Percentiles rank a stretch among this genome's conserved stretches.
These are phyloP conservation scores for Drosophila baimaii DNA, from an alignment of 1,140 invertebrate species.

Conservation along the genomic window DNA sequence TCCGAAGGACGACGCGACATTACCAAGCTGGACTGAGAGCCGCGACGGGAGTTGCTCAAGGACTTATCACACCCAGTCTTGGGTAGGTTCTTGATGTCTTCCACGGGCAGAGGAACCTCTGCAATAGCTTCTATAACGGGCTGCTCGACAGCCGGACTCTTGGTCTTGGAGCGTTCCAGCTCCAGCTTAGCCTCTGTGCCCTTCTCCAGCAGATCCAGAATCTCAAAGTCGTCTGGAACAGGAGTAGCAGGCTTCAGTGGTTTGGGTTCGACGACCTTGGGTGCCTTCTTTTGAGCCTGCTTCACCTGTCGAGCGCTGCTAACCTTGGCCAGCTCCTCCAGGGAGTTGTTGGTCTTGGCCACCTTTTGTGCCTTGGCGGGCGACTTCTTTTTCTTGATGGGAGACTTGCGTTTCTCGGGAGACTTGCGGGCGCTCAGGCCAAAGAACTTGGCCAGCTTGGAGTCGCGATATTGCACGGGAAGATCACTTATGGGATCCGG, in stretches of 20 bases:
- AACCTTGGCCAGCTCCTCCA: conserved; percentile 67
- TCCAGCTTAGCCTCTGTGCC: conserved; percentile 59
- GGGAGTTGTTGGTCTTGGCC: conserved; percentile 55
- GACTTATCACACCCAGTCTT: conserved; percentile 81
- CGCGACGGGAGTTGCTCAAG: conserved; percentile 64
- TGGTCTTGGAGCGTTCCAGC: conserved; percentile 64
- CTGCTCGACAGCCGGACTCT: conserved; percentile 57
- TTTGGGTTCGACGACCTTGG: conserved; percentile 21
- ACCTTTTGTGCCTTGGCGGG: conserved; percentile 47
- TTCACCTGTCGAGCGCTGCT: conserved; percentile 59
- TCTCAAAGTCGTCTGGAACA: conserved; percentile 71
- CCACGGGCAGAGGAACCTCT: conserved; percentile 18
- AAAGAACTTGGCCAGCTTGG: conserved; percentile 79
- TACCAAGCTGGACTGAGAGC: conserved; percentile 67
- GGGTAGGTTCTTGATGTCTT: conserved; percentile 76
- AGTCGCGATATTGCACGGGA: conserved; percentile 71
- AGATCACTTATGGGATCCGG: conserved; percentile 27
- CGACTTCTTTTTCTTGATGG: conserved; percentile 62
- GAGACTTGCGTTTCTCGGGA: conserved; percentile 70
- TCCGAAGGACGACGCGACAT: conserved; percentile 60
- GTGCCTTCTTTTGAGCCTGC: conserved; percentile 33
- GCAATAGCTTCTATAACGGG: neutral
- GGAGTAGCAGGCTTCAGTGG: conserved; percentile 50
- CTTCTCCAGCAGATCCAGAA: conserved; percentile 66
- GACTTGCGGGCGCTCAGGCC: conserved; percentile 62